These are phyloP conservation scores for Caenorhabditis plicata DNA, from an alignment of 2,888 invertebrate genomes.

Conservation along the genomic window DNA sequence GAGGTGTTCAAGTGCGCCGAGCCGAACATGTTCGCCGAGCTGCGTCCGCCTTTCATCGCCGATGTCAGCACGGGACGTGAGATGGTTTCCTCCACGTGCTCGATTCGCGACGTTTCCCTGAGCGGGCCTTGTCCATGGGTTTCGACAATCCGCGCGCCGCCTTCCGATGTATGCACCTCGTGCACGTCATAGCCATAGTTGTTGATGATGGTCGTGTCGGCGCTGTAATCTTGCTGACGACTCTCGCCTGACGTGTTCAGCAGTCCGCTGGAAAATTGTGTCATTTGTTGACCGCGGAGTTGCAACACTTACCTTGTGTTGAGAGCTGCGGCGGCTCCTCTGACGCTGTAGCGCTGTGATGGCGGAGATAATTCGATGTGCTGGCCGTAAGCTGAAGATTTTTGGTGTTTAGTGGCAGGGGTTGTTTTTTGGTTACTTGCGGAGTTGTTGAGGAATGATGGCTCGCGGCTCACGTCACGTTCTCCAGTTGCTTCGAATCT, in stretches of 20 bases:
- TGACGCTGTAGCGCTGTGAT: slow-evolving; percentile 22
- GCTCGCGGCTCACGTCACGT: slow-evolving; percentile 56
- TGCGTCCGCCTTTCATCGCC: slow-evolving; percentile 5
- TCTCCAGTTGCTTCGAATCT: slow-evolving; percentile 54
- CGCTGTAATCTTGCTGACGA: slow-evolving; percentile 13
- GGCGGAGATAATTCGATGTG: slow-evolving; percentile 41
- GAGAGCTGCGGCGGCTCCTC: slow-evolving; percentile 7
- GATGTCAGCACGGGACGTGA: slow-evolving; percentile 12
- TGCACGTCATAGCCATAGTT: slow-evolving; percentile 63
- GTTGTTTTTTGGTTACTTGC: slow-evolving; percentile 22
- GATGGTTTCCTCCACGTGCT: slow-evolving; percentile 36
- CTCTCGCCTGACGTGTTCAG: slow-evolving; percentile 32
- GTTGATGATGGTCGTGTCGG: slow-evolving; percentile 37
- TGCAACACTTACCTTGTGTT: neutral
- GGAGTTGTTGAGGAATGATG: slow-evolving; percentile 55
- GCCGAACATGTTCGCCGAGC: slow-evolving; percentile 32
- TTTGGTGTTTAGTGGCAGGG: too few relatives aligned
- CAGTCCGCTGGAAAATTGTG: too few relatives aligned
- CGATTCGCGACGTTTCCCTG: slow-evolving; percentile 30
- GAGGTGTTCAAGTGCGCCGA: slow-evolving; percentile 18
- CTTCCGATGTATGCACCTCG: slow-evolving; percentile 61
- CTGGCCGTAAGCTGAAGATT: slow-evolving; percentile 42
- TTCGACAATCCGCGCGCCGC: slow-evolving; percentile 60
- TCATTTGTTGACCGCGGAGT: neutral
- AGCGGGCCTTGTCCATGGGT: slow-evolving; percentile 57